Conservation (phyloP, 2,888 invertebrate species). For the Ormia ochracea region DNA sequence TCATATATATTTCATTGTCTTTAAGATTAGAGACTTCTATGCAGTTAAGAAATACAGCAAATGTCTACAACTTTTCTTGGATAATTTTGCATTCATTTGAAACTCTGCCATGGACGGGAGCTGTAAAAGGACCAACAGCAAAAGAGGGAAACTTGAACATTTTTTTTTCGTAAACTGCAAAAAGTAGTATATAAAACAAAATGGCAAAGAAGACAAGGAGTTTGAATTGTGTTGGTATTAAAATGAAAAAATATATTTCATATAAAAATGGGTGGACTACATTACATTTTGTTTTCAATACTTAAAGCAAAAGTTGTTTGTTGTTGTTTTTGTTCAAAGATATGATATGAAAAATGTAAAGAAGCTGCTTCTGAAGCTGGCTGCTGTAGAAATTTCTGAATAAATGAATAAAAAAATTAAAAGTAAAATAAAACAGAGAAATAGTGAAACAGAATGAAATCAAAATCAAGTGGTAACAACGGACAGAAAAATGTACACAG, state of each 20-base stretch:
- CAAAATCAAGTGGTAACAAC: constrained; percentile 65
- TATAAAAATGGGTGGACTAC: constrained; percentile 59
- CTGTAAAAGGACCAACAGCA: constrained; percentile 38
- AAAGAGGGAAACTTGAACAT: constrained; percentile 1
- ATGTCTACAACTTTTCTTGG: no score
- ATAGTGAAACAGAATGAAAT: constrained; percentile 46
- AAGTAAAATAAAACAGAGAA: constrained; percentile 1
- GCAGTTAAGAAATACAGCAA: background rate
- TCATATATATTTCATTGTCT: no score
- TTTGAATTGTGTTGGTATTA: constrained; percentile 7
- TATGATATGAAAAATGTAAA: constrained; percentile 62
- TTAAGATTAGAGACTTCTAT: background rate
- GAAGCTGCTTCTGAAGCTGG: constrained; percentile 66
- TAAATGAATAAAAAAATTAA: constrained; percentile 40
- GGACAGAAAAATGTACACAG: background rate
- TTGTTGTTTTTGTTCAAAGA: constrained; percentile 41
- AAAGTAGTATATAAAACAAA: constrained; percentile 29
- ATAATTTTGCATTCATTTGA: background rate
- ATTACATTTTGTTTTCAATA: constrained; percentile 33
- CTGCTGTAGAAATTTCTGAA: constrained; percentile 54
- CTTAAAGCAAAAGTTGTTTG: background rate
- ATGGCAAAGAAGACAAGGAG: constrained; percentile 52
- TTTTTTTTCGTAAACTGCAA: background rate
- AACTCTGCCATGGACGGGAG: constrained; percentile 14
- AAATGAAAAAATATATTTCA: constrained; percentile 22